Conservation (phyloP, 2,113 vertebrate genomes). For the Pluvianellus socialis region DNA sequence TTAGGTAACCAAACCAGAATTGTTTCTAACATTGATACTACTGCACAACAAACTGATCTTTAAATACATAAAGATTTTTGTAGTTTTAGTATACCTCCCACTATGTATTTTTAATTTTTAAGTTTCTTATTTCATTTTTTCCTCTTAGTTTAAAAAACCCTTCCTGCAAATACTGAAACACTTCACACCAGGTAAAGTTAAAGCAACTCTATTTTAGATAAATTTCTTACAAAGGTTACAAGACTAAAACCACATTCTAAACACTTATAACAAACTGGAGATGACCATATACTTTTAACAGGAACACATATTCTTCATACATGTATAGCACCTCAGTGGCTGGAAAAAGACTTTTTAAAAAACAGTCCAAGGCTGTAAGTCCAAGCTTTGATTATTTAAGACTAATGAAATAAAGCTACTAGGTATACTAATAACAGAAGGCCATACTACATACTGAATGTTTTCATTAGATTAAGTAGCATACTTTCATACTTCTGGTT, state of each 20-base stretch:
- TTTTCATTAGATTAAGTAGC: not conserved
- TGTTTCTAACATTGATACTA: not conserved
- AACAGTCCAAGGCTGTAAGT: not conserved
- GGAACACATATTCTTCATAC: not conserved
- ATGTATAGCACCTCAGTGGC: not conserved
- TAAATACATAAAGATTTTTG: not conserved
- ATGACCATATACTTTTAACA: not conserved
- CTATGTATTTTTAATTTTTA: not conserved
- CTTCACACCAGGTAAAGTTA: not conserved
- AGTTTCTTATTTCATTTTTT: not conserved
- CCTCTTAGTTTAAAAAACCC: not conserved
- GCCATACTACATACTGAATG: not conserved
- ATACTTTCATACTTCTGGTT: not conserved
- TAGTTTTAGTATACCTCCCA: not conserved
- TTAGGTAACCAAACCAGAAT: not conserved
- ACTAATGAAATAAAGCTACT: not conserved
- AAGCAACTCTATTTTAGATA: not conserved
- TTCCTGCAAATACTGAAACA: not conserved
- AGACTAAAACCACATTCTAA: not conserved
- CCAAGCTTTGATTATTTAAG: not conserved
- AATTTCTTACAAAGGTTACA: not conserved
- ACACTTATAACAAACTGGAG: not conserved
- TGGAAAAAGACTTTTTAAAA: not conserved
- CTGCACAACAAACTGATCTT: not conserved
- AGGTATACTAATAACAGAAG: not conserved